Evolutionary conservation across 2,113 vertebrate genomes (phyloP).

Genomic region (Phoenicopterus ruber): DNA sequence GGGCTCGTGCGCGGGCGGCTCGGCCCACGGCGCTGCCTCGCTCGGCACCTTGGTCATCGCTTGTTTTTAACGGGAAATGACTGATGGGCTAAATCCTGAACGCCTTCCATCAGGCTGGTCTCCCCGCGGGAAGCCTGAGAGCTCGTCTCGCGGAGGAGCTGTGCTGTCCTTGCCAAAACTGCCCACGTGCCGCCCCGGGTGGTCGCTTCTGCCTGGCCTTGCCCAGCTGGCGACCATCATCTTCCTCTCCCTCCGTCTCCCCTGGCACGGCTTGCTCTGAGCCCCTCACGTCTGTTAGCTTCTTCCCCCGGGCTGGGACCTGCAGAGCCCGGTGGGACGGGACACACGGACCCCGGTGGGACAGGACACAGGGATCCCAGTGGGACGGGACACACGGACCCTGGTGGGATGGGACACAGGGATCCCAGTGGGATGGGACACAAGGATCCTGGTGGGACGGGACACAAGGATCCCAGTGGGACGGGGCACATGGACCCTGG

Average conservation of each 20-base stretch:
- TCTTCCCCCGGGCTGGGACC: neutral
- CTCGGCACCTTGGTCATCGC: neutral
- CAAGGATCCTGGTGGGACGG: neutral
- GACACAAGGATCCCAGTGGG: no score
- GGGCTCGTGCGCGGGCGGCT: accelerated
- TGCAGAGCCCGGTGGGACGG: neutral
- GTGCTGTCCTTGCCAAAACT: neutral
- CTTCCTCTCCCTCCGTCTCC: neutral
- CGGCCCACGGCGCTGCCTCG: accelerated
- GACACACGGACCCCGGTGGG: neutral
- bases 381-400: neutral
- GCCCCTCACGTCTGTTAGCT: neutral
- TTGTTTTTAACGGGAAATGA: neutral
- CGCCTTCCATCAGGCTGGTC: accelerated
- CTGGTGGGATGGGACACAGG: neutral
- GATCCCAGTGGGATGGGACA: no score
- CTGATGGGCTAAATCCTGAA: neutral
- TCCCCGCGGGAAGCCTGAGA: accelerated
- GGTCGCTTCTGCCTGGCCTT: neutral
- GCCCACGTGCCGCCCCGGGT: neutral
- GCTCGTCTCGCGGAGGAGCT: neutral
- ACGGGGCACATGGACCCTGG: accelerated
- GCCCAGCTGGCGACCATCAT: neutral
- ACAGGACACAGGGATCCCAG: accelerated
- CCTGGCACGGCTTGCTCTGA: neutral